Evolutionary conservation across 2,888 invertebrate species (phyloP).

Genomic region (Hedychridium roseum): DNA sequence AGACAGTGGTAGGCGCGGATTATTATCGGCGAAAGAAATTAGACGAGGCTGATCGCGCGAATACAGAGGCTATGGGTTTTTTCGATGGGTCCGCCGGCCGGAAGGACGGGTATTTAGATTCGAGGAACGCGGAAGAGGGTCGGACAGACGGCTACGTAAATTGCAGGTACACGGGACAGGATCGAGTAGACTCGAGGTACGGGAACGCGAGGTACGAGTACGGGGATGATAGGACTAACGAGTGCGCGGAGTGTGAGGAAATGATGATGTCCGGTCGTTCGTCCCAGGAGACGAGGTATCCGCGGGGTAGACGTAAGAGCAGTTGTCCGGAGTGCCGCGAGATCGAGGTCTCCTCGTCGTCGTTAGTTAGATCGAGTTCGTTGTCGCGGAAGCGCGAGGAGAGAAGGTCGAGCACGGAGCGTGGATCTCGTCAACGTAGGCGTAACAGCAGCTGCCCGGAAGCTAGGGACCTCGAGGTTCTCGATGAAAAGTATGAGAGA

Average conservation of each 20-base stretch:
- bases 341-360: conserved; percentile 27
- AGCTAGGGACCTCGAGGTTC: conserved; percentile 45
- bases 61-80: neutral
- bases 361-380: conserved; percentile 35
- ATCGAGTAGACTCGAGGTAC: conserved; percentile 27
- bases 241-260: conserved; percentile 9
- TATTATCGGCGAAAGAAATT: conserved; percentile 29
- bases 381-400: conserved; percentile 27
- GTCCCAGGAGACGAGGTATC: conserved; percentile 9
- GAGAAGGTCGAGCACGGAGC: conserved; percentile 31
- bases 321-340: conserved; percentile 52
- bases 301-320: conserved; percentile 42
- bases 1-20: conserved; percentile 53
- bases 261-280: conserved; percentile 10
- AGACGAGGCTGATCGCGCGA: neutral
- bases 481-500: conserved; percentile 56
- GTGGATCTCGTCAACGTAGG: conserved; percentile 40
- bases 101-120: conserved; percentile 3
- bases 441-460: conserved; percentile 61
- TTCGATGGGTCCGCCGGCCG: neutral
- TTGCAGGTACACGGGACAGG: conserved; percentile 19
- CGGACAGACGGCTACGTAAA: conserved; percentile 12
- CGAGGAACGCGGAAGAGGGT: conserved; percentile 14
- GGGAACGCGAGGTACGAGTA: conserved; percentile 31
- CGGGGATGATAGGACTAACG: conserved; percentile 3